phyloP scores from a whole-genome alignment of 2,797 vertebrate genomes.

The Alectoris magna region DNA sequence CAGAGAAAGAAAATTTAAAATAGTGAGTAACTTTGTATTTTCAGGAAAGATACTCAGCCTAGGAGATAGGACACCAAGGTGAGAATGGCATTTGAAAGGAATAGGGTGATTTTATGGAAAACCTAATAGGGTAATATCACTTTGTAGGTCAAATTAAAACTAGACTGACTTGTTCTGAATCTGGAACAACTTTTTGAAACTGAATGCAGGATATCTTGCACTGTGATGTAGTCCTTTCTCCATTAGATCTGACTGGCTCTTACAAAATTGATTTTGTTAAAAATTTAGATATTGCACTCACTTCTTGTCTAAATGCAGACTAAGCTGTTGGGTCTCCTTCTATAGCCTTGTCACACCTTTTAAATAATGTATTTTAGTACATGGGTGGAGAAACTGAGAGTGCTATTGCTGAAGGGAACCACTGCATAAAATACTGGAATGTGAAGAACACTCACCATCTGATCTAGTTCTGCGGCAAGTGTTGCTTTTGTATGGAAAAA shows the following conservation, averaged over 20 bases:
- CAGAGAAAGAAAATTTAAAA: background rate
- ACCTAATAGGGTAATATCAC: background rate
- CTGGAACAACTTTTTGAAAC: background rate
- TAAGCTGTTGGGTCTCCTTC: background rate
- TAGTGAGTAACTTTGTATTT: background rate
- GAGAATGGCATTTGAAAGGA: background rate
- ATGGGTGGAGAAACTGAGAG: background rate
- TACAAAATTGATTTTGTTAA: background rate
- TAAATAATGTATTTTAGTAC: fast-evolving
- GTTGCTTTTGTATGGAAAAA: background rate
- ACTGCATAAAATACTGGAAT: background rate
- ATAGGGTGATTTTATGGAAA: background rate
- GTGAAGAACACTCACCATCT: fast-evolving
- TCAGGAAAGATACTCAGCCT: background rate
- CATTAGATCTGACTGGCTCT: background rate
- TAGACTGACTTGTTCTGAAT: background rate
- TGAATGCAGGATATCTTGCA: background rate
- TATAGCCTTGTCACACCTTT: fast-evolving
- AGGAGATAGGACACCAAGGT: background rate
- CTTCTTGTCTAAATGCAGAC: background rate
- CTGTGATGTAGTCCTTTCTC: background rate
- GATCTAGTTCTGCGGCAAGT: background rate
- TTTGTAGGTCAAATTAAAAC: background rate
- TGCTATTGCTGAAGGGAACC: background rate
- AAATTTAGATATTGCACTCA: background rate